Base-by-base conservation (phyloP, 2,888 invertebrate species). In the Machimus rusticus region DNA sequence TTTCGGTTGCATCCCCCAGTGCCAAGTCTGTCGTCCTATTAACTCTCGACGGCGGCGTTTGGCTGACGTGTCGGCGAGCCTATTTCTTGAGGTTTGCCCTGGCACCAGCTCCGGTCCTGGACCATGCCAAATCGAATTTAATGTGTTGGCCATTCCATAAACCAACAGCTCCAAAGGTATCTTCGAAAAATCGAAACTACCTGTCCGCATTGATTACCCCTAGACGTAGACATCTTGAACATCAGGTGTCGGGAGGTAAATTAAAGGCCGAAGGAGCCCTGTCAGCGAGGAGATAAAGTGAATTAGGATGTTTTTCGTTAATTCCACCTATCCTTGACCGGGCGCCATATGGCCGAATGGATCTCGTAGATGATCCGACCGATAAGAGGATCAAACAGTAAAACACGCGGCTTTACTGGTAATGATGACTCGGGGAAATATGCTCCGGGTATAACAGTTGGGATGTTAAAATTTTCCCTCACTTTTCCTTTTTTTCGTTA, bases 301-400 rank as follows among this genome's bases (percentile, higher is more conserved):
- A 87, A 87, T 87, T 87, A 87, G 87, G 81, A 87, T 87, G 87
- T 87, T 87, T 74, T 87, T 81, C 81, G 19, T 87, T 87, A 87
- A 87, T 86, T 86, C 66, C 23, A 77, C 14, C n/a, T 77, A 86
- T 86, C 74, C 85, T 55, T 85, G 85, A 74, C 74, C 74, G 74
- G 23, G 43, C 85, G 51, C 43, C 86, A 86, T 86, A 86, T 86
- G 86, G 86, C 19, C 28, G 12, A 77, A 37, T 86, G 86, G 31
- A 76, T 46, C 51, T 76, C 76, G 28, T 76, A 34, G 31, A 76
- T 76, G 76, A 76, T 34, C 55, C 39, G 57, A 34, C 55, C 51
- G 86, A 86, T 86, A 86, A 86, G 37, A 51, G 51, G 39, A 86
- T 77, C 55, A 85, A 85, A 66, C 14, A 85, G 74, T 37, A 77